These are phyloP conservation scores for Drosophila planitibia DNA, from an alignment of 2,888 invertebrate genomes.

Conservation along the genomic window DNA sequence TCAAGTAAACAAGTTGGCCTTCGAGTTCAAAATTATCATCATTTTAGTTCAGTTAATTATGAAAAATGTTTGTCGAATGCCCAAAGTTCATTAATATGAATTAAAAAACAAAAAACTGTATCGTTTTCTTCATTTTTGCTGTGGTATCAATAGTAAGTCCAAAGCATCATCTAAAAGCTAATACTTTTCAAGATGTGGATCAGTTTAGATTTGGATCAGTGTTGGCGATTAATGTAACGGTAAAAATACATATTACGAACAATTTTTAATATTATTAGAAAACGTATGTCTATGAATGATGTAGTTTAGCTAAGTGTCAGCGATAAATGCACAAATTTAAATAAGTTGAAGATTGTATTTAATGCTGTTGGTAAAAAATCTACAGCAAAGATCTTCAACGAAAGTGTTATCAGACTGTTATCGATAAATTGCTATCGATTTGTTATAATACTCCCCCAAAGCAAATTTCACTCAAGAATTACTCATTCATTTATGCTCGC, in stretches of 20 bases:
- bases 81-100: not conserved
- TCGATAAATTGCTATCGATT: constrained; percentile 10
- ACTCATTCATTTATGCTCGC: constrained; percentile 18
- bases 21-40: not conserved
- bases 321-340: not conserved
- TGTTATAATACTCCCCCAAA: not conserved
- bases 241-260: not conserved
- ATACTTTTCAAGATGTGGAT: not conserved
- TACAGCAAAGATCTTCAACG: not conserved
- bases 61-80: not conserved
- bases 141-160: not conserved
- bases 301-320: not conserved
- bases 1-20: not conserved
- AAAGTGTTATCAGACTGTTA: constrained; percentile 5
- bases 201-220: not conserved
- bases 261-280: not conserved
- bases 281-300: not conserved
- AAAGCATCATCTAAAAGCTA: not conserved
- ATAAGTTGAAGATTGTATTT: not conserved
- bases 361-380: not conserved
- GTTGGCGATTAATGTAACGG: not conserved
- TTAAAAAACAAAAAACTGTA: not conserved
- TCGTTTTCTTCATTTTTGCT: not conserved
- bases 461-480: constrained; percentile 37
- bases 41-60: not conserved